phyloP scores from a whole-genome alignment of 2,113 vertebrate genomes.

The Crotalus tigris region DNA sequence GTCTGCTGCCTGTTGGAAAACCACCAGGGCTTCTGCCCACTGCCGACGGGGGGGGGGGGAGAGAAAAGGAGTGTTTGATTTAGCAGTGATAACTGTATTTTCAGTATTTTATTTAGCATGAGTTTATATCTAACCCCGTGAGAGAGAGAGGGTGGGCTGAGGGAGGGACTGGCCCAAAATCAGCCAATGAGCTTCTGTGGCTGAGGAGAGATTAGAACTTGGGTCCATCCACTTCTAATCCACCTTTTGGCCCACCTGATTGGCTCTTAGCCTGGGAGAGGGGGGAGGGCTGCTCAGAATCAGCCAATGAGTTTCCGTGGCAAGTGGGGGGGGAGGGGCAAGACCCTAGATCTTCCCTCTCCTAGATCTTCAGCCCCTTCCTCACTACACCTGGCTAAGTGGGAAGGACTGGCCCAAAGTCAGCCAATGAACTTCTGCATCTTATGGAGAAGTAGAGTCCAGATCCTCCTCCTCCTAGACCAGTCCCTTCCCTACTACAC shows the following conservation, averaged over 20 bases:
- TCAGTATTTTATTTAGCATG: neutral
- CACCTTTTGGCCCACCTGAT: neutral
- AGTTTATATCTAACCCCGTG: neutral
- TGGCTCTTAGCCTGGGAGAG: neutral
- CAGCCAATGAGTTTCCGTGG: neutral
- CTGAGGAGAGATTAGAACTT: neutral
- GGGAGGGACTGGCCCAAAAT: neutral
- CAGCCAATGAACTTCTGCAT: neutral
- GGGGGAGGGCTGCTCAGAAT: neutral
- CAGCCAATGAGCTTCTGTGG: neutral
- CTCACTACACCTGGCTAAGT: neutral
- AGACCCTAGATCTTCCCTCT: neutral
- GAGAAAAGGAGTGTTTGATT: neutral
- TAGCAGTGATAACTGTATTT: neutral
- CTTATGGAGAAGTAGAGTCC: neutral
- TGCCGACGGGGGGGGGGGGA: constrained; percentile 38
- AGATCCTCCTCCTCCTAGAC: neutral
- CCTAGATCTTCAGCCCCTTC: neutral
- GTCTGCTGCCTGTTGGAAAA: too few species aligned
- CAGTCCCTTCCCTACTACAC: neutral
- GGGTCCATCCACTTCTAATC: neutral
- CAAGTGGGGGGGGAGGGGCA: neutral
- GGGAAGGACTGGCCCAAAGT: neutral
- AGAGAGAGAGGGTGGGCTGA: neutral
- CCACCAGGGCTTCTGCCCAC: constrained; percentile 86